phyloP scores from a whole-genome alignment of 1,140 invertebrate species.

The Phortica variegata region DNA sequence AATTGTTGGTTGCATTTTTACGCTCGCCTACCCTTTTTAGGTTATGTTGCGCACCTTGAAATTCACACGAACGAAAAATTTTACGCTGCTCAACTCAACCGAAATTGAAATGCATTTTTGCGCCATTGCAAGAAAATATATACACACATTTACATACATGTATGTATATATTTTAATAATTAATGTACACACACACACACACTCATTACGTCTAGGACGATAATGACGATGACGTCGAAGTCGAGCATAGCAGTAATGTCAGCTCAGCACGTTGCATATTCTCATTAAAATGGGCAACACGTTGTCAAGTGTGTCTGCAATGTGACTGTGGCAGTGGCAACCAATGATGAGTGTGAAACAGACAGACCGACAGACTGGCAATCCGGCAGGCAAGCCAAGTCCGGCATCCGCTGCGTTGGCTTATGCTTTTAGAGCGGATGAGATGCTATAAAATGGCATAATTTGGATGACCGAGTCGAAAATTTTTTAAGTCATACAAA shows the following conservation, averaged over 20 bases:
- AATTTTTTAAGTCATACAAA: no score
- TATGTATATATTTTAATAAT: conserved; percentile 36
- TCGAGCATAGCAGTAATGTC: conserved; percentile 1
- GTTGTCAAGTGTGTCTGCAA: no score
- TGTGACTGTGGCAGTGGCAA: no score
- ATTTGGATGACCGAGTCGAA: conserved; percentile 46
- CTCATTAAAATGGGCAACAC: conserved; percentile 22
- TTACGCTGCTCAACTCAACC: conserved; percentile 25
- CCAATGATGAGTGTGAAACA: no score
- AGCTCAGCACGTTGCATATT: not conserved
- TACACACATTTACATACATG: no score
- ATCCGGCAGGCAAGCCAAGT: conserved; percentile 21
- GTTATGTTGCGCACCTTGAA: no score
- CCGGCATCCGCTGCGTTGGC: conserved; percentile 6
- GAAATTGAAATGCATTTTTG: conserved; percentile 35
- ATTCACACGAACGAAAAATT: no score
- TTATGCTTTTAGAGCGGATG: conserved; percentile 8
- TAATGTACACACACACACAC: conserved; percentile 26
- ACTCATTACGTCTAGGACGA: no score
- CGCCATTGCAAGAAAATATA: conserved; percentile 23
- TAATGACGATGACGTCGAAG: no score
- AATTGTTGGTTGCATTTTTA: no score
- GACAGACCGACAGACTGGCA: no score
- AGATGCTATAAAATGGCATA: conserved; percentile 35
- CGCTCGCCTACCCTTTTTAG: no score